Evolutionary conservation across 2,888 invertebrate genomes (phyloP).

Genomic region (Drosophila mayaguana): DNA sequence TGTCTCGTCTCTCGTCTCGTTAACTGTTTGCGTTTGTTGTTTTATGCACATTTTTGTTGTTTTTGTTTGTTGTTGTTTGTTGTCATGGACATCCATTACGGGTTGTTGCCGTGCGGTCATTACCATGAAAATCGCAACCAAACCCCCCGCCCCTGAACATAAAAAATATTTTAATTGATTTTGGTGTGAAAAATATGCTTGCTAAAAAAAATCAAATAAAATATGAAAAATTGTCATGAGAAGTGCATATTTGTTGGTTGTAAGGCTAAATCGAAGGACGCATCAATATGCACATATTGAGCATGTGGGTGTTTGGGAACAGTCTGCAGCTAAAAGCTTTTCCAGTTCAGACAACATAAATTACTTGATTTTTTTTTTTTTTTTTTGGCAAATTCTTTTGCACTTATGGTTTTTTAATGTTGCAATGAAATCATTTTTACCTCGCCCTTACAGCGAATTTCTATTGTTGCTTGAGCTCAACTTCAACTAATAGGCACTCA

Average conservation of each 20-base stretch:
- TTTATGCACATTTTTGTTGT: constrained; percentile 65
- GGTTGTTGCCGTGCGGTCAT: constrained; percentile 58
- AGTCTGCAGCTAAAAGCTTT: constrained; percentile 9
- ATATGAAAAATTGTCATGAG: constrained; percentile 35
- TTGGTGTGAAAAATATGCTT: constrained; percentile 55
- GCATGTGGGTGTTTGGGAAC: constrained; percentile 9
- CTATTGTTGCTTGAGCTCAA: constrained; percentile 14
- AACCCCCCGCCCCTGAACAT: constrained; percentile 39
- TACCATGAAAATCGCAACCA: constrained; percentile 57
- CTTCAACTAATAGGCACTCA: constrained; percentile 67
- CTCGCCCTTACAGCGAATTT: neutral
- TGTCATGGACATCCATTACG: constrained; percentile 68
- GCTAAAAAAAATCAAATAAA: constrained; percentile 22
- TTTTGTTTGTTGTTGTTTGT: no score
- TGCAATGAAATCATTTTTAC: constrained; percentile 1
- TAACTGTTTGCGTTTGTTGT: constrained; percentile 61
- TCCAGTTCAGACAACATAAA: neutral
- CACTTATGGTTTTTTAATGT: neutral
- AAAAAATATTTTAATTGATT: constrained; percentile 75
- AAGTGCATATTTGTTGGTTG: constrained; percentile 19
- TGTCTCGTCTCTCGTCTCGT: constrained; percentile 29
- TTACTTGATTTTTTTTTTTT: neutral
- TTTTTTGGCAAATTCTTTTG: neutral
- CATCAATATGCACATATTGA: neutral
- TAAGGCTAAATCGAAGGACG: constrained; percentile 48